phyloP scores from a whole-genome alignment of 2,888 invertebrate genomes.

The Pseudococcus longispinus region DNA sequence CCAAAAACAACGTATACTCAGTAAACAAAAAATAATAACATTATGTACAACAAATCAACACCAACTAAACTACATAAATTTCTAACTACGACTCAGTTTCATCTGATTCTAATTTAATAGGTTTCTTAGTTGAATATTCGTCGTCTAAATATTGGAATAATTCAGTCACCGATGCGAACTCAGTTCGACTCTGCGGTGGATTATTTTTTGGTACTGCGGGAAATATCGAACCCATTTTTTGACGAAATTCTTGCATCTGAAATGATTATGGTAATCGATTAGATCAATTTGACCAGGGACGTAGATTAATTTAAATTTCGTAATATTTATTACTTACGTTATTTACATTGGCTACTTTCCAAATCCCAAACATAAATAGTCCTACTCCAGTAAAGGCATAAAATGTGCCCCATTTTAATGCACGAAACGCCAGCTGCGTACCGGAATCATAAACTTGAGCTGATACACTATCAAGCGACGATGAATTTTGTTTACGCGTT shows the following conservation, averaged over 20 bases:
- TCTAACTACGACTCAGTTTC: neutral
- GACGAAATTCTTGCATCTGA: constrained; percentile 81
- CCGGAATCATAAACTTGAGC: constrained; percentile 64
- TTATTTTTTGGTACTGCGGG: constrained; percentile 80
- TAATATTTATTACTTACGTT: constrained; percentile 69
- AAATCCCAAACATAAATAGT: constrained; percentile 79
- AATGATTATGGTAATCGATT: constrained; percentile 60
- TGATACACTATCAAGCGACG: constrained; percentile 54
- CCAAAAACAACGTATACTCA: constrained; percentile 1
- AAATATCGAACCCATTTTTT: constrained; percentile 78
- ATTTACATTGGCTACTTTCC: constrained; percentile 87
- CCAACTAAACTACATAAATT: neutral
- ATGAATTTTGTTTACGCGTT: constrained; percentile 79
- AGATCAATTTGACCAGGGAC: neutral
- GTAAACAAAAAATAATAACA: constrained; percentile 13
- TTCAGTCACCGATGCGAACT: constrained; percentile 85
- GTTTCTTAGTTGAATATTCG: constrained; percentile 61
- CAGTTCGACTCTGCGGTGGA: constrained; percentile 81
- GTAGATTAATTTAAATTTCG: constrained; percentile 33
- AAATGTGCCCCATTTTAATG: constrained; percentile 85
- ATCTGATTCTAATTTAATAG: neutral
- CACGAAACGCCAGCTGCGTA: constrained; percentile 78
- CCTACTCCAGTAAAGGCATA: constrained; percentile 88
- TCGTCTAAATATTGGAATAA: constrained; percentile 78
- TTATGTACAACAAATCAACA: neutral